Percentiles rank a stretch among this genome's conserved stretches.
phyloP scores from a whole-genome alignment of 2,888 invertebrate genomes.

The Stegophylla sp. region DNA sequence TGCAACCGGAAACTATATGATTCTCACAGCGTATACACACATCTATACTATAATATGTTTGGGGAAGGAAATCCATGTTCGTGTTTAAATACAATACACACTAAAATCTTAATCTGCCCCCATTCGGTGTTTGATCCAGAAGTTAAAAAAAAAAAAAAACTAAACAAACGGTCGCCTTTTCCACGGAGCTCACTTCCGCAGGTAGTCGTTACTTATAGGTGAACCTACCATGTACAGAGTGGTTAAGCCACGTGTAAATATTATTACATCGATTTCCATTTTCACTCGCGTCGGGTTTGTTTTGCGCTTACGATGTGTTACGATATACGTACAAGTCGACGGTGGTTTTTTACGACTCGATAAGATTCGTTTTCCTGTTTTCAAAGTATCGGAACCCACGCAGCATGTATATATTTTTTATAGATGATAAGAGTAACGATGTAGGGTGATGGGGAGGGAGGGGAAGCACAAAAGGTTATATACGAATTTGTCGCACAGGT shows the following conservation, averaged over 20 bases:
- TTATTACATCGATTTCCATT: constrained; percentile 28
- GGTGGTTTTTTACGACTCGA: constrained; percentile 41
- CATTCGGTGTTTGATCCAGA: constrained; percentile 11
- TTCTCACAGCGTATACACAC: background rate
- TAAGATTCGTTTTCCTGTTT: constrained; percentile 55
- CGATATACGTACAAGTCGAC: background rate
- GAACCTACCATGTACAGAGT: background rate
- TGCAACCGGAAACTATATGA: constrained; percentile 1
- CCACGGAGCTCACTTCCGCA: constrained; percentile 12
- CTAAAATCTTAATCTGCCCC: background rate
- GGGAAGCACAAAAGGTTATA: constrained; percentile 8
- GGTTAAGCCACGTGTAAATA: constrained; percentile 36
- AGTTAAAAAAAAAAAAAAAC: constrained; percentile 26
- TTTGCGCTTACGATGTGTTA: constrained; percentile 1
- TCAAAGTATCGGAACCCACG: background rate
- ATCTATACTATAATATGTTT: too few relatives aligned
- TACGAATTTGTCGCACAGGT: constrained; percentile 52
- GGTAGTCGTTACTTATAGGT: too few relatives aligned
- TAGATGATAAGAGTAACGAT: background rate
- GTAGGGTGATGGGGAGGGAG: background rate
- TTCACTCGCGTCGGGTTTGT: constrained; percentile 20
- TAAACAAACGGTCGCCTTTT: constrained; percentile 10
- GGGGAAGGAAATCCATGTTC: background rate
- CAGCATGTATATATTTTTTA: too few relatives aligned
- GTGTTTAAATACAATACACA: background rate